phyloP scores from a whole-genome alignment of 2,113 vertebrate genomes.

The Ursus arctos region DNA sequence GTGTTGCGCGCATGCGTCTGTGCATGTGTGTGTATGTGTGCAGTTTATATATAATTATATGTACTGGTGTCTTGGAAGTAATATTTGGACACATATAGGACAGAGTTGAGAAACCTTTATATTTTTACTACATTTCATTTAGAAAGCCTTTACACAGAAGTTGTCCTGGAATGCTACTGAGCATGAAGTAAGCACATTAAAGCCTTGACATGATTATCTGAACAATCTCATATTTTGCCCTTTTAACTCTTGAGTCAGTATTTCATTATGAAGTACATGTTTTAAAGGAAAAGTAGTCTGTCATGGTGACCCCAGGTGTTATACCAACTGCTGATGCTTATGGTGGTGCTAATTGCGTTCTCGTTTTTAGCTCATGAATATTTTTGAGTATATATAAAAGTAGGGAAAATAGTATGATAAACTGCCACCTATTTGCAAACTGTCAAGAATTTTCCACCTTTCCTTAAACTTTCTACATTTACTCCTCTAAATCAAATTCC shows the following conservation, averaged over 20 bases:
- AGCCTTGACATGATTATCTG: conserved; percentile 15
- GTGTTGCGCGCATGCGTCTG: background rate
- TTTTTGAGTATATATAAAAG: background rate
- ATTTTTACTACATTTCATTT: conserved; percentile 63
- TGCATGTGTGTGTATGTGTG: background rate
- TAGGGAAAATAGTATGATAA: conserved; percentile 4
- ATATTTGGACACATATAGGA: conserved; percentile 28
- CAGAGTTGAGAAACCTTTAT: conserved; percentile 40
- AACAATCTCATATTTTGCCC: conserved; percentile 43
- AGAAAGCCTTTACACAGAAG: conserved; percentile 17
- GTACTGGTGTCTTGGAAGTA: conserved; percentile 43
- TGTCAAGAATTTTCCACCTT: conserved; percentile 42
- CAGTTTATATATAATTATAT: background rate
- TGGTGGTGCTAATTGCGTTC: conserved; percentile 14
- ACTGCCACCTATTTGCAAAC: background rate
- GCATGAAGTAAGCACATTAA: conserved; percentile 27
- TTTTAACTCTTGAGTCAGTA: conserved; percentile 48
- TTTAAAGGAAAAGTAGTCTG: conserved; percentile 11
- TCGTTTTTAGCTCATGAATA: conserved; percentile 41
- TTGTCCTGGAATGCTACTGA: background rate
- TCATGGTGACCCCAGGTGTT: background rate
- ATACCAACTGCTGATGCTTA: background rate
- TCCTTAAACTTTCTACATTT: conserved; percentile 16
- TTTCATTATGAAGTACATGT: conserved; percentile 63
- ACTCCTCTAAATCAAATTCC: conserved; percentile 25